Evolutionary conservation across 2,113 vertebrate genomes (phyloP).

Genomic region (Pterocles gutturalis): DNA sequence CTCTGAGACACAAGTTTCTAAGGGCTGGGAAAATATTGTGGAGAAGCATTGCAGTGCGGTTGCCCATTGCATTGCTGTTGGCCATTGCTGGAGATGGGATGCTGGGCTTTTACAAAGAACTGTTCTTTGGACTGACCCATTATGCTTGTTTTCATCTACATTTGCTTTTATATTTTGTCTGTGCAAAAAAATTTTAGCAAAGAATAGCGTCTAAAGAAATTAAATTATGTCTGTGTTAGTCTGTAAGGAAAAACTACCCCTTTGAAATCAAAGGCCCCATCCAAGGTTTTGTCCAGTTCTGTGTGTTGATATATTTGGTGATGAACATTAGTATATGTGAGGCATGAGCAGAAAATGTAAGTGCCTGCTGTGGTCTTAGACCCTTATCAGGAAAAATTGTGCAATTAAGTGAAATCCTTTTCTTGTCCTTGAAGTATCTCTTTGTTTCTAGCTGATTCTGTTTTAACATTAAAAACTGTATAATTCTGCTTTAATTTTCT

Average conservation of each 20-base stretch:
- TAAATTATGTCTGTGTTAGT: background rate
- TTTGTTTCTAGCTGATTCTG: background rate
- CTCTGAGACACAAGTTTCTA: background rate
- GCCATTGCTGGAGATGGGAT: background rate
- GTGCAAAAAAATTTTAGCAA: background rate
- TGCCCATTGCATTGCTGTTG: background rate
- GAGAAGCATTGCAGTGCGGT: background rate
- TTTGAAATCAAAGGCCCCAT: background rate
- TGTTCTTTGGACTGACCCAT: background rate
- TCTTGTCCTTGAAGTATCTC: background rate
- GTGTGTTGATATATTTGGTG: background rate
- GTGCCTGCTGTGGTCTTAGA: background rate
- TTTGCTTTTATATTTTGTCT: background rate
- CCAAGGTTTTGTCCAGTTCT: background rate
- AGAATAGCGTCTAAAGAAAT: background rate
- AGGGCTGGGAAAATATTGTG: background rate
- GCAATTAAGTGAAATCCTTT: background rate
- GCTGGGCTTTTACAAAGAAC: background rate
- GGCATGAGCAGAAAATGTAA: background rate
- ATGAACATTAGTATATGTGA: background rate
- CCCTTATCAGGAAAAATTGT: background rate
- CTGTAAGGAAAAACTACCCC: background rate
- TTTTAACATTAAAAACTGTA: background rate
- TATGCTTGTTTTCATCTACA: background rate
- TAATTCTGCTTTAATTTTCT: slow-evolving; percentile 7